Evolutionary conservation across 2,888 invertebrate species (phyloP), one percentile per base, ranked within the genome.

Genomic region (Cheilosia impressa): DNA sequence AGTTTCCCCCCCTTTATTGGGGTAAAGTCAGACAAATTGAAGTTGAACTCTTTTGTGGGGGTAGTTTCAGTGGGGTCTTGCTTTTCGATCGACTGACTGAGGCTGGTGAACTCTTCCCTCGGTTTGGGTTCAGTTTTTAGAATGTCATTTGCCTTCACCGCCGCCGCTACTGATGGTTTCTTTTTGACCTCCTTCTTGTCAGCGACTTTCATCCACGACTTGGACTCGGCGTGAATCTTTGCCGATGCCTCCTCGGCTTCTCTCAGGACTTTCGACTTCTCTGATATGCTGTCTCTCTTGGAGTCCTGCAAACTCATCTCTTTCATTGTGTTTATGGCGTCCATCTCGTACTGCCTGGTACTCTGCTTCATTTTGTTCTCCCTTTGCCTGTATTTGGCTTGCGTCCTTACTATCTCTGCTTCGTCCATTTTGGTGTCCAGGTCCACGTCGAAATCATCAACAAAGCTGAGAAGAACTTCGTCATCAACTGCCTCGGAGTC

Each of bases 401-500:
- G 76, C 15, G 63, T 17, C 45, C 71, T 82, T 17, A 60, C 24
- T 4, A 79, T 72, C 34, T 88, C 89, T 58, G 93, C 93, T 1
- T 92, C 83, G 71, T 91, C 91, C 76, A 93, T 93, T 68, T 94
- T 93, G 88, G 90, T 93, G 68, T 93, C 93, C 22, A 93, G 89
- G 63, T 94, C 93, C 38, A 94, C 93, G 41, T 93, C 93, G 3
- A 93, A 92, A 76, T 92, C 92, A 47, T 91, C 90, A 0, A 93
- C 91, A 81, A 90, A 91, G 57, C 91, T 91, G 43, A 92, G 90
- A 45, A 93, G 88, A 10, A 93, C 89, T 81, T 95, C 95, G 89
- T 96, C 95, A 4, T 90, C 91, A 0, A 94, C 94, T 0, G 95
- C 95, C 57, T 94, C 94, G 22, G 93, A 94, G 89, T 95, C 95